These are phyloP conservation scores for Thelaira solivaga DNA, from an alignment of 2,888 invertebrate genomes.

Conservation along the genomic window DNA sequence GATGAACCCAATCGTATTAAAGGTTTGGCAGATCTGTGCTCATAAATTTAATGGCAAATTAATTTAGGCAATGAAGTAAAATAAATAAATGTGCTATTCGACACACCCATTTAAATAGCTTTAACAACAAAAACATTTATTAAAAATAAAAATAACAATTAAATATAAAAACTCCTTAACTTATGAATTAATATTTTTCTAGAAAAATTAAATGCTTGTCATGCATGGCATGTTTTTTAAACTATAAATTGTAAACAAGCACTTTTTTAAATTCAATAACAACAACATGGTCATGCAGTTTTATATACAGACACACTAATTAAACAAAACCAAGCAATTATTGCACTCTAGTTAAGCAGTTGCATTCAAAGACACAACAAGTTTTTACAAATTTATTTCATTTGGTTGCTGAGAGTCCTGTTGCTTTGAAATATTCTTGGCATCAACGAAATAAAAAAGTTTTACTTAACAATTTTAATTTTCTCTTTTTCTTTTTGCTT, in stretches of 20 bases:
- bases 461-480: background rate
- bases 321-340: conserved; percentile 46
- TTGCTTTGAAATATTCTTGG: background rate
- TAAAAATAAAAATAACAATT: conserved; percentile 2
- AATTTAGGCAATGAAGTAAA: background rate
- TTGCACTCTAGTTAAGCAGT: background rate
- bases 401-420: background rate
- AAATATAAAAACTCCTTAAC: background rate
- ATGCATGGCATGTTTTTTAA: conserved; percentile 37
- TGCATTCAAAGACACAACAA: background rate
- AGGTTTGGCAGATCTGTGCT: conserved; percentile 71
- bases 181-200: background rate
- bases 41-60: conserved; percentile 54
- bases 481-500: background rate
- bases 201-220: conserved; percentile 40
- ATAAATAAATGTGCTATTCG: conserved; percentile 19
- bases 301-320: conserved; percentile 59
- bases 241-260: background rate
- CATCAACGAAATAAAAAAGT: background rate
- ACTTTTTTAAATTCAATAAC: background rate
- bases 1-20: conserved; percentile 74
- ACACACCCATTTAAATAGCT: conserved; percentile 7
- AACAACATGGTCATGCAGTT: conserved; percentile 4
- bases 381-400: background rate
- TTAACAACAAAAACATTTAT: background rate